Percentiles rank a stretch among this genome's conserved stretches.
Conservation (phyloP, 2,888 invertebrate genomes). For the Drosophila borealis region DNA sequence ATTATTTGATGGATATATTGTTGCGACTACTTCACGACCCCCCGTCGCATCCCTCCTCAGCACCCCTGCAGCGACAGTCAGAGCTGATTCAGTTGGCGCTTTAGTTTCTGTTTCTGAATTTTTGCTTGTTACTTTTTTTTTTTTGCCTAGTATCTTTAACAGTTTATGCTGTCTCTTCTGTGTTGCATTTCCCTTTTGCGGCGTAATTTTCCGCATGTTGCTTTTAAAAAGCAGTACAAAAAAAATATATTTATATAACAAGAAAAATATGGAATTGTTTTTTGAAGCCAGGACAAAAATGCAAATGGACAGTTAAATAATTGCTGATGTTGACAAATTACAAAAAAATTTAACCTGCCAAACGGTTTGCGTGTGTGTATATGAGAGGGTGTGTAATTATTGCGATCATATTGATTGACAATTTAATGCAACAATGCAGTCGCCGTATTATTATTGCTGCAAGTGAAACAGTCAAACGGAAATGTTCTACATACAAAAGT, state of each 20-base stretch:
- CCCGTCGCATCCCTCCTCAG: not conserved
- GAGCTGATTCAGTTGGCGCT: slow-evolving; percentile 26
- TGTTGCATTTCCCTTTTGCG: slow-evolving; percentile 62
- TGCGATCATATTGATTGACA: slow-evolving; percentile 44
- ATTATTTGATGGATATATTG: slow-evolving; percentile 82
- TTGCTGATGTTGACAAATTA: slow-evolving; percentile 59
- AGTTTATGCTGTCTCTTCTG: slow-evolving; percentile 58
- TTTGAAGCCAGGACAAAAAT: slow-evolving; percentile 28
- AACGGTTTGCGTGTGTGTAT: not conserved
- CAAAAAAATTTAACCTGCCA: slow-evolving; percentile 19
- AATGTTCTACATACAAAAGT: slow-evolving; percentile 9
- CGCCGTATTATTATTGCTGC: slow-evolving; percentile 2
- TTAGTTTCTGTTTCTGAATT: slow-evolving; percentile 11
- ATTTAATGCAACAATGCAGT: slow-evolving; percentile 32
- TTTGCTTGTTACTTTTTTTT: not conserved
- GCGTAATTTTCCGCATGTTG: slow-evolving; percentile 79
- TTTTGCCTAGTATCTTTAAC: slow-evolving; percentile 52
- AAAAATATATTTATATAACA: slow-evolving; percentile 2
- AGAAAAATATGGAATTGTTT: not conserved
- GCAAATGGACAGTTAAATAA: slow-evolving; percentile 70
- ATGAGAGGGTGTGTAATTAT: not conserved
- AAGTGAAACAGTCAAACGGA: not conserved
- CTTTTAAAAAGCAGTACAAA: slow-evolving; percentile 47
- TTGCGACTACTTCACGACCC: slow-evolving; percentile 52
- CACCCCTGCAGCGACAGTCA: slow-evolving; percentile 23